Conservation (phyloP, 2,888 invertebrate species). For the Rhingia campestris region DNA sequence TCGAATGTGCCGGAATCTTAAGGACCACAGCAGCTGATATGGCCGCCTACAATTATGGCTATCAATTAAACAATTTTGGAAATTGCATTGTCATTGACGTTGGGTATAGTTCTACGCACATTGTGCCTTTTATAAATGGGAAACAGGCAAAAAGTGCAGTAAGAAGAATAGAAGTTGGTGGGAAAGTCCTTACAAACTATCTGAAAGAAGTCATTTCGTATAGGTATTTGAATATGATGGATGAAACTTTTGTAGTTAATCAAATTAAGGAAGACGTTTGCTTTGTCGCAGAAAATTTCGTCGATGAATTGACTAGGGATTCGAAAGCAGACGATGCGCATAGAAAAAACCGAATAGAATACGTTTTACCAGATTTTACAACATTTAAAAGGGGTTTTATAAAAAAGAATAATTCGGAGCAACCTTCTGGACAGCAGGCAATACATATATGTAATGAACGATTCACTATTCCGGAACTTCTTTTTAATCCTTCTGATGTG, state of each 20-base stretch:
- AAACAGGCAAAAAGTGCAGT: conserved; percentile 88
- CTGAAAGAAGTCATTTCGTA: conserved; percentile 98
- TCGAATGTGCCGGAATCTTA: conserved; percentile 92
- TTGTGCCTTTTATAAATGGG: conserved; percentile 94
- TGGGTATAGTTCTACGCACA: conserved; percentile 97
- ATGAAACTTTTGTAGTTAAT: conserved; percentile 98
- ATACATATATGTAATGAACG: conserved; percentile 95
- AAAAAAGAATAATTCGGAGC: conserved; percentile 45
- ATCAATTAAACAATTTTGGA: conserved; percentile 84
- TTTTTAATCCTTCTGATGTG: conserved; percentile 97
- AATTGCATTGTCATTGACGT: conserved; percentile 94
- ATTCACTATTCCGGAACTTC: conserved; percentile 96
- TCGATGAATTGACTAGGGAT: conserved; percentile 89
- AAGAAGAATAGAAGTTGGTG: conserved; percentile 95
- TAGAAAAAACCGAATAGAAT: conserved; percentile 89
- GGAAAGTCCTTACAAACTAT: conserved; percentile 98
- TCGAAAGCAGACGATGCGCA: conserved; percentile 85
- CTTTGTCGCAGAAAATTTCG: conserved; percentile 94
- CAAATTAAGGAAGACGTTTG: conserved; percentile 99
- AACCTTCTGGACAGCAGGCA: conserved; percentile 86
- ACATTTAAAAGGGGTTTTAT: conserved; percentile 88
- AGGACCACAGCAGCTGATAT: conserved; percentile 92
- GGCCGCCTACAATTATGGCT: conserved; percentile 86
- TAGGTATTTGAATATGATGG: conserved; percentile 98
- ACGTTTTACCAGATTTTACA: conserved; percentile 98